phyloP scores from a whole-genome alignment of 2,888 invertebrate genomes.

The Cylindroiulus punctatus region DNA sequence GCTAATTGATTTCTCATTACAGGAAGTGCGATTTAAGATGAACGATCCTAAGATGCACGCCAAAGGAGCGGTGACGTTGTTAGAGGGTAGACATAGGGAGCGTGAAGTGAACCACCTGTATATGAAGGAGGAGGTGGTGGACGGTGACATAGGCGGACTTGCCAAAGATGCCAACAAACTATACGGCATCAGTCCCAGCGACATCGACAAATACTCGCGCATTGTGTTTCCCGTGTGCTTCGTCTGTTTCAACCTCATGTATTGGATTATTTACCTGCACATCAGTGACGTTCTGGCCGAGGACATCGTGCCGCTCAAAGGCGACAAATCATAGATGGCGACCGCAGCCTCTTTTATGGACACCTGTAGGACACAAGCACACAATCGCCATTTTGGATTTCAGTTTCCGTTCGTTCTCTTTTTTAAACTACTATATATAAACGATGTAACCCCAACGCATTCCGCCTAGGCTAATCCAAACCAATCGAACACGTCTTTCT shows the following conservation, averaged over 20 bases:
- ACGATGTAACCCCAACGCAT: neutral
- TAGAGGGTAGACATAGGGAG: constrained; percentile 50
- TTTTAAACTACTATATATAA: neutral
- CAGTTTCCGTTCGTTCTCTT: constrained; percentile 13
- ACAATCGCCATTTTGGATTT: constrained; percentile 39
- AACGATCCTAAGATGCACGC: constrained; percentile 94
- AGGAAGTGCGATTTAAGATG: constrained; percentile 95
- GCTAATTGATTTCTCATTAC: constrained; percentile 64
- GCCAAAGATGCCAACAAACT: constrained; percentile 93
- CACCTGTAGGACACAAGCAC: neutral
- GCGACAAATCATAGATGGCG: constrained; percentile 51
- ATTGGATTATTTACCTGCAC: constrained; percentile 96
- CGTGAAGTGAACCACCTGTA: constrained; percentile 48
- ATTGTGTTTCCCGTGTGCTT: constrained; percentile 98
- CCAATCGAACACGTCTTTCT: neutral
- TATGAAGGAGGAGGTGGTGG: neutral
- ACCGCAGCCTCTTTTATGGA: neutral
- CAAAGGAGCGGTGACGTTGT: constrained; percentile 82
- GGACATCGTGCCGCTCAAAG: constrained; percentile 83
- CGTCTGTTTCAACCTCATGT: constrained; percentile 98
- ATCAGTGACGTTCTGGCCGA: constrained; percentile 95
- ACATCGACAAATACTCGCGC: constrained; percentile 98
- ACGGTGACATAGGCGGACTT: constrained; percentile 43
- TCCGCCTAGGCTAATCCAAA: neutral
- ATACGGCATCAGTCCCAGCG: constrained; percentile 91